phyloP scores from a whole-genome alignment of 2,888 invertebrate genomes.

The Euproctis similis region DNA sequence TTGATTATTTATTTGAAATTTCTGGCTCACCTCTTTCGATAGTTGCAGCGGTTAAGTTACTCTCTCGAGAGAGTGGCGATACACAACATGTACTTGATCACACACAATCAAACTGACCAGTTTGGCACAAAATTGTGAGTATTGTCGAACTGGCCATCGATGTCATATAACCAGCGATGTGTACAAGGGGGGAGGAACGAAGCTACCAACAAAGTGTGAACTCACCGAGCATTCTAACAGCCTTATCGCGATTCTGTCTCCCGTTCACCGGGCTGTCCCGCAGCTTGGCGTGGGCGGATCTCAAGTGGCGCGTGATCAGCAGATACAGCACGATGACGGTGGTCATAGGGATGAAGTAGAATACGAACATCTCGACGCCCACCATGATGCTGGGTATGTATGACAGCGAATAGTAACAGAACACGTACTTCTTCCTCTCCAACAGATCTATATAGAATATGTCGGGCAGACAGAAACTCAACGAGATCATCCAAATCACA shows the following conservation, averaged over 20 bases:
- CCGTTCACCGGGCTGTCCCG: slow-evolving; percentile 65
- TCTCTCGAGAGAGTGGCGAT: too few species aligned
- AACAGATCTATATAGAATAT: slow-evolving; percentile 49
- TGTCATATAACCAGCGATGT: too few species aligned
- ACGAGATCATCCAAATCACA: slow-evolving; percentile 84
- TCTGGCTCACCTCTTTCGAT: too few species aligned
- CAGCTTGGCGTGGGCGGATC: slow-evolving; percentile 72
- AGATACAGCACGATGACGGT: slow-evolving; percentile 86
- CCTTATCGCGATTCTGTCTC: slow-evolving; percentile 68
- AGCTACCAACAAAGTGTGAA: too few species aligned
- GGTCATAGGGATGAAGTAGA: slow-evolving; percentile 89
- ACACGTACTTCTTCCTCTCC: slow-evolving; percentile 48
- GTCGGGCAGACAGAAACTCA: slow-evolving; percentile 83
- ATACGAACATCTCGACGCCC: slow-evolving; percentile 81
- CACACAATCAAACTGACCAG: too few species aligned
- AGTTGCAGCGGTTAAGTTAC: too few species aligned
- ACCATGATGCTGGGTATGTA: slow-evolving; percentile 48
- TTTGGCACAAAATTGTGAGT: too few species aligned
- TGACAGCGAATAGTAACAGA: slow-evolving; percentile 49
- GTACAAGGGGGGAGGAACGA: too few species aligned
- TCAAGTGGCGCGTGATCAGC: slow-evolving; percentile 82
- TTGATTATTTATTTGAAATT: too few species aligned
- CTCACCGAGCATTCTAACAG: slow-evolving; percentile 88
- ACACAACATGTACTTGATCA: too few species aligned
- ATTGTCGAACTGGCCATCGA: too few species aligned